Evolutionary conservation across 2,113 vertebrate genomes (phyloP).

Genomic region (Pomatorhinus ruficollis): DNA sequence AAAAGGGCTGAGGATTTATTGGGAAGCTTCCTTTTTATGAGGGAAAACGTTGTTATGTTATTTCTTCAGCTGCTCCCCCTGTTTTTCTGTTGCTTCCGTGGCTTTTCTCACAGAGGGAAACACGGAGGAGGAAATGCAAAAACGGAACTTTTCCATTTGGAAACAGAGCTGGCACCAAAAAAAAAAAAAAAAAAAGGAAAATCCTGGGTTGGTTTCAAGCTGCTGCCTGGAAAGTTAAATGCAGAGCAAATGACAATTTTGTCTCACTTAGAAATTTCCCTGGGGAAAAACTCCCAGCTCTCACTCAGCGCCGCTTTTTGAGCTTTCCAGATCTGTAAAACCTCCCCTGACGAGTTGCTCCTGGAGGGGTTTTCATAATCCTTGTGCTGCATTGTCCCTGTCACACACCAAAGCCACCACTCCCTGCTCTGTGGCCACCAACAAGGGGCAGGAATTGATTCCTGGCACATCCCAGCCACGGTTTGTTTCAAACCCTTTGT

Average conservation of each 20-base stretch:
- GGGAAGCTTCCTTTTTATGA: background rate
- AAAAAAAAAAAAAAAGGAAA: background rate
- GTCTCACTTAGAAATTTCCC: conserved; percentile 25
- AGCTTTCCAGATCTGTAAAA: background rate
- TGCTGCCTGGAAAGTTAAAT: conserved; percentile 11
- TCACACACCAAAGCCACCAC: background rate
- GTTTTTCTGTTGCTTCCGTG: background rate
- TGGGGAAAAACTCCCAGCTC: background rate
- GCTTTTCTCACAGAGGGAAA: background rate
- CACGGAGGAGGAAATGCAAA: background rate
- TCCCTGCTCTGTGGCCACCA: background rate
- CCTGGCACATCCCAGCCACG: background rate
- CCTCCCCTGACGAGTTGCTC: background rate
- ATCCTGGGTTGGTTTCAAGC: background rate
- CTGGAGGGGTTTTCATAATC: background rate
- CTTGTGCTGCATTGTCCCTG: background rate
- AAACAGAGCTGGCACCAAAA: background rate
- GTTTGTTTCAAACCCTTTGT: background rate
- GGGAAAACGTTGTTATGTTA: background rate
- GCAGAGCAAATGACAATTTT: background rate
- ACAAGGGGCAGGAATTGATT: background rate
- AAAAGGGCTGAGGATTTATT: background rate
- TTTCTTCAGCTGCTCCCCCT: background rate
- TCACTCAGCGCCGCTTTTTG: background rate
- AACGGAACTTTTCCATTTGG: background rate